Evolutionary conservation across 2,797 vertebrate genomes (phyloP), one percentile per base, ranked within the genome.

Genomic region (Pachyuromys duprasi): DNA sequence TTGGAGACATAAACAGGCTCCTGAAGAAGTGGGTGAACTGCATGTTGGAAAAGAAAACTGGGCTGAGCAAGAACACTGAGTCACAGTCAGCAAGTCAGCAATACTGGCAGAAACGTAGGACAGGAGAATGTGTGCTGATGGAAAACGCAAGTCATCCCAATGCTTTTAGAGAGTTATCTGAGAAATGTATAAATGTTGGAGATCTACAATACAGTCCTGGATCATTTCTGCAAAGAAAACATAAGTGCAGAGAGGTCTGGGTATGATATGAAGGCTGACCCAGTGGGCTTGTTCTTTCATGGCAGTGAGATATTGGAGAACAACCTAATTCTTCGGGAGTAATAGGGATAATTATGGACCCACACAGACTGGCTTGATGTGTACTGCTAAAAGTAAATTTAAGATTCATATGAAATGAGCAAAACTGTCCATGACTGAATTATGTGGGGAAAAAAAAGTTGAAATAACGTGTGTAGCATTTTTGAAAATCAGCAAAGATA

Each of bases 41-140:
- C 45, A 5, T 78, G 49, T 82, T 42, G 22, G 76, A 53, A 94
- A 91, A 95, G 39, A n/a, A 84, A 91, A 87, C 67, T 18, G 60
- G 3, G 69, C 42, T 82, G 28, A 65, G 70, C 17, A 39, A 36
- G 42, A 94, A 82, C 18, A 17, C 5, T 57, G 45, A 28, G 22
- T 31, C 24, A 3, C n/a, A 26, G 42, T 13, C 22, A 42, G 8
- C 3, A 13, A 80, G 20, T 69, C 39, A 20, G 39, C 20, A 26
- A 57, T 2, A 8, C 1, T 0, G 9, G 28, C 65, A 49, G 20
- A 9, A 9, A 3, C 6, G 18, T 28, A 14, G 6, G 67, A 15
- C 8, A 9, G 33, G 20, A 31, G 55, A 62, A 13, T 26, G 13
- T 5, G 5, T 0, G 86, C 33, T 62, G 33, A 60, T 33, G 57